phyloP scores from a whole-genome alignment of 2,797 vertebrate species.

The Artibeus lituratus region DNA sequence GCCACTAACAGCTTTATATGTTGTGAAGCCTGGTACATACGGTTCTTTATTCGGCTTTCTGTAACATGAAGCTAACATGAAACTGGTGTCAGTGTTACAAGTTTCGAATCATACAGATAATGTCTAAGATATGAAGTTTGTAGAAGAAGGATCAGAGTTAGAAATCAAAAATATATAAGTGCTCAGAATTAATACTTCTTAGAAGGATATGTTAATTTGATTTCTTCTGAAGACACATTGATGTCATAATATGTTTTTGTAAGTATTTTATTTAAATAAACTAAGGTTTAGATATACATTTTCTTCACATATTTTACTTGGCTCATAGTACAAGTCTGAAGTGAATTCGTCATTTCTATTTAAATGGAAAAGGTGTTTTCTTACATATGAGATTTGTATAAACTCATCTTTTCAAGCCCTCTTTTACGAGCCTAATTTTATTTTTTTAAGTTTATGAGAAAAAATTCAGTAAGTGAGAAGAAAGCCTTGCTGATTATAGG shows the following conservation, averaged over 20 bases:
- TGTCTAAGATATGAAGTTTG: background rate
- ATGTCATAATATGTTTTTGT: background rate
- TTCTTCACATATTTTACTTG: background rate
- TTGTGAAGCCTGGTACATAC: background rate
- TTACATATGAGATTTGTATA: background rate
- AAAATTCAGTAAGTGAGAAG: conserved; percentile 20
- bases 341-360: background rate
- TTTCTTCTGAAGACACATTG: background rate
- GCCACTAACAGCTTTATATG: background rate
- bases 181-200: background rate
- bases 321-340: background rate
- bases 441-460: conserved; percentile 35
- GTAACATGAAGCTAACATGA: background rate
- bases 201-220: background rate
- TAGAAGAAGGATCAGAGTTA: background rate
- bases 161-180: background rate
- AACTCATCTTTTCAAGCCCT: background rate
- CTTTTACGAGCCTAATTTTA: conserved; percentile 29
- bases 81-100: background rate
- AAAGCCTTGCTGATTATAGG: background rate
- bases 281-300: background rate
- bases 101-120: background rate
- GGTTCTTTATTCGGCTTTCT: background rate
- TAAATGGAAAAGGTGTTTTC: background rate
- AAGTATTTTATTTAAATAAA: background rate